A percentile compares a stretch with the other conserved stretches of the same genome.
phyloP scores from a whole-genome alignment of 2,113 vertebrate genomes.

The Anser cygnoides region DNA sequence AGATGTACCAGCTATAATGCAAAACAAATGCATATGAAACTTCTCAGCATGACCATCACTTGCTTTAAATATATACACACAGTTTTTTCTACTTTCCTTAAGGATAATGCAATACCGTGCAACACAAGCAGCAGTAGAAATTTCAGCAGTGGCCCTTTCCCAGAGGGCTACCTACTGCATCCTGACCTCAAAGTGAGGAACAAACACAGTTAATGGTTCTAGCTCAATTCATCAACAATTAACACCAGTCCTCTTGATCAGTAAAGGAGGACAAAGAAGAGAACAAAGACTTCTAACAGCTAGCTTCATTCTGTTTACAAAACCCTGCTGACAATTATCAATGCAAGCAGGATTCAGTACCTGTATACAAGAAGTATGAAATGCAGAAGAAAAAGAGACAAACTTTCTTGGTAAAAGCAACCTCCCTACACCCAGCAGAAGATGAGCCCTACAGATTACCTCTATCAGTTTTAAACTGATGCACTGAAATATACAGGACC shows the following conservation, averaged over 20 bases:
- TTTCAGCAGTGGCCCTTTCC: neutral
- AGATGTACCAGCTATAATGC: neutral
- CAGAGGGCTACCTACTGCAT: neutral
- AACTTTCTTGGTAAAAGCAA: neutral
- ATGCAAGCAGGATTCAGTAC: neutral
- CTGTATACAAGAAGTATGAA: neutral
- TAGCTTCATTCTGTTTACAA: neutral
- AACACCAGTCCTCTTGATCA: neutral
- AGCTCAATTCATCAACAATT: neutral
- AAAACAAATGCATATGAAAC: neutral
- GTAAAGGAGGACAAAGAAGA: neutral
- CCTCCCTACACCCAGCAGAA: neutral
- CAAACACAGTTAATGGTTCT: neutral
- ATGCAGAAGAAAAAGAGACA: neutral
- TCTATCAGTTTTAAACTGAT: neutral
- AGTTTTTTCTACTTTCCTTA: neutral
- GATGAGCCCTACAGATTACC: neutral
- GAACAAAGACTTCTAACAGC: neutral
- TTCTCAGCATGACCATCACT: neutral
- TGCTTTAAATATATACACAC: neutral
- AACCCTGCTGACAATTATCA: neutral
- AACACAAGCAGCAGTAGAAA: neutral
- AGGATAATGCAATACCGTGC: neutral
- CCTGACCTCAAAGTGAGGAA: neutral
- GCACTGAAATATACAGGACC: neutral